Conservation (phyloP, 2,797 vertebrate species). For the Melanitta fusca region DNA sequence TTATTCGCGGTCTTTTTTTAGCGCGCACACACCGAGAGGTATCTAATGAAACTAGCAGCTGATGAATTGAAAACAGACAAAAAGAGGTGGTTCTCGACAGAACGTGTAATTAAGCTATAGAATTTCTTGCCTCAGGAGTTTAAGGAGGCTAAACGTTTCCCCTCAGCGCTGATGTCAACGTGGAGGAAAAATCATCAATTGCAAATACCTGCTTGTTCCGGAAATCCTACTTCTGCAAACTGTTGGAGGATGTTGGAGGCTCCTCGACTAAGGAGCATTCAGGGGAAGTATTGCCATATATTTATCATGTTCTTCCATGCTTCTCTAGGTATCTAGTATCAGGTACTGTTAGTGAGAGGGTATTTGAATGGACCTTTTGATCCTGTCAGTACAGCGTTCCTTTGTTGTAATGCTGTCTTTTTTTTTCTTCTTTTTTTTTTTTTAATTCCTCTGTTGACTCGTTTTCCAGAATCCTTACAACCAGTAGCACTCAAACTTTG, state of each 20-base stretch:
- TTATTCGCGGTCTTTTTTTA: constrained; percentile 43
- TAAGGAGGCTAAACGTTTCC: constrained; percentile 42
- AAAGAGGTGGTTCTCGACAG: constrained; percentile 8
- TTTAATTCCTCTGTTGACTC: not conserved
- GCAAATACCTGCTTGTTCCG: constrained; percentile 35
- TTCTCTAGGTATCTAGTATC: not conserved
- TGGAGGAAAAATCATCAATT: not conserved
- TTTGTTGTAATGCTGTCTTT: not conserved
- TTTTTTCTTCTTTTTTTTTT: not conserved
- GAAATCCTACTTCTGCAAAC: constrained; percentile 34
- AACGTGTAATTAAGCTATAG: constrained; percentile 17
- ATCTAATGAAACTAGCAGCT: constrained; percentile 55
- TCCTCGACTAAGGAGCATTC: not conserved
- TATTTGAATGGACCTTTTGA: not conserved
- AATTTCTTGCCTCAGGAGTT: constrained; percentile 53
- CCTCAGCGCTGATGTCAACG: not conserved
- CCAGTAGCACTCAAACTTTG: not conserved
- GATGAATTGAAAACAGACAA: constrained; percentile 53
- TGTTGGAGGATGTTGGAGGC: not conserved
- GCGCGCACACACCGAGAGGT: not conserved
- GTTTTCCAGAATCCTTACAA: not conserved
- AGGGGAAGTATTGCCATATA: not conserved
- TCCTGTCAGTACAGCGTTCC: not conserved
- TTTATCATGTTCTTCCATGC: not conserved
- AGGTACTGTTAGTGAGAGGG: not conserved